Evolutionary conservation across 1,140 invertebrate species (phyloP).

Genomic region (Amphibalanus amphitrite): DNA sequence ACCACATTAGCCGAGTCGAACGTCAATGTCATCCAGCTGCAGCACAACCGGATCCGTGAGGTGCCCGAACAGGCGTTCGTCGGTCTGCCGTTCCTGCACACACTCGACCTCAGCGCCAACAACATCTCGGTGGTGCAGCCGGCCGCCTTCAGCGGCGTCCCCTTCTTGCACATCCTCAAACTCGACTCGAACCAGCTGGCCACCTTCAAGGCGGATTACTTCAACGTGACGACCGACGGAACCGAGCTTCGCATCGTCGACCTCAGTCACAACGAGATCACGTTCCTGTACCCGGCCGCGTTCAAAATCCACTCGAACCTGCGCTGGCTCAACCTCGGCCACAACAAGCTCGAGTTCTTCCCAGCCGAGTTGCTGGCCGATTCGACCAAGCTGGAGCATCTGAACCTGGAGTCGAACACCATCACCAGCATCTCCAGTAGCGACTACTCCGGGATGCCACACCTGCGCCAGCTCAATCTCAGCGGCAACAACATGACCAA

Average conservation of each 20-base stretch:
- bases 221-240: constrained; percentile 24
- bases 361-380: constrained; percentile 55
- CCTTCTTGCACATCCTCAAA: constrained; percentile 22
- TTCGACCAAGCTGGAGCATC: constrained; percentile 21
- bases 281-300: constrained; percentile 57
- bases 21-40: constrained; percentile 21
- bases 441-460: constrained; percentile 59
- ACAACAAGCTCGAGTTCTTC: constrained; percentile 63
- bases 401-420: constrained; percentile 57
- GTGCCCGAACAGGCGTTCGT: constrained; percentile 23
- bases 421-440: constrained; percentile 59
- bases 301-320: constrained; percentile 62
- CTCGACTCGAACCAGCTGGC: constrained; percentile 28
- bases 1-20: constrained; percentile 22
- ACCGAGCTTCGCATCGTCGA: constrained; percentile 52
- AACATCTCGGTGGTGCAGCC: constrained; percentile 22
- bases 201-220: constrained; percentile 60
- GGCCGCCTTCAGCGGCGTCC: constrained; percentile 23
- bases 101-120: constrained; percentile 25
- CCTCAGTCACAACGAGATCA: constrained; percentile 53
- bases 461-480: constrained; percentile 46
- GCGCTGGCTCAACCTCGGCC: constrained; percentile 41
- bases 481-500: constrained; percentile 55
- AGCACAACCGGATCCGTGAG: constrained; percentile 22
- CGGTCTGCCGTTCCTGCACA: constrained; percentile 23